Base-by-base conservation (phyloP, 30 jellyfish, hydroid and myxozoan species). In the Pelagia noctiluca region DNA sequence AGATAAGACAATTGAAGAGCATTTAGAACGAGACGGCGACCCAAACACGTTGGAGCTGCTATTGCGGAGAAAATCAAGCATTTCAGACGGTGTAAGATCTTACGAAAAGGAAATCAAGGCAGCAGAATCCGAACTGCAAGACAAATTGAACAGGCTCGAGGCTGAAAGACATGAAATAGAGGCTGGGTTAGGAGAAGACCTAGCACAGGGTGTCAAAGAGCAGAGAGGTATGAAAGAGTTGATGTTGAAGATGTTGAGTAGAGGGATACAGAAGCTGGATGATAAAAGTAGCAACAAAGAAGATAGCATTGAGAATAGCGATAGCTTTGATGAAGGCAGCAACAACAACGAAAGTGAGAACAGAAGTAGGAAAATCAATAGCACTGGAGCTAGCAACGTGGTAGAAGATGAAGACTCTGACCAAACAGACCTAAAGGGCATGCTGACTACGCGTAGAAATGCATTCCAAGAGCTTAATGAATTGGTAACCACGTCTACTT, bases 21-120 rank as follows among this genome's bases (percentile, higher is more conserved):
- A 83, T 30, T 38, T 50, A 37, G 54, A 57, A 12, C 42, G 50
- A 33, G 82, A 80, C 46, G 91, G 91, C 1, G 91, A 83, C 46
- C 72, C 87, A 1, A 57, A 70, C 13, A 42, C 72, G 28, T 71
- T 72, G 23, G 87, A 83, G 8, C 31, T 63, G 26, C 42, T 73
- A 54, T 34, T 35, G 60, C 48, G 61, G 31, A 63, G 88, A 35
- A 35, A 65, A 33, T 38, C 33, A 4, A 74, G 38, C 49, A 85
- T 64, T 75, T 65, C 24, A 13, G 29, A 13, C 24, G n/a, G 25
- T 28, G 25, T 19, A 11, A 13, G 3, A 13, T 21, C 29, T 8
- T 16, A 28, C 62, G n/a, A 22, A 34, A 28, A 65, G 54, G 78
- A 21, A 10, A 63, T 10, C 19, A 10, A 65, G 78, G 7, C 7